A percentile compares a stretch with the other conserved stretches of the same genome.
Evolutionary conservation across 92 coral and sea anemone genomes (phyloP).

Genomic region (Metridium senile): DNA sequence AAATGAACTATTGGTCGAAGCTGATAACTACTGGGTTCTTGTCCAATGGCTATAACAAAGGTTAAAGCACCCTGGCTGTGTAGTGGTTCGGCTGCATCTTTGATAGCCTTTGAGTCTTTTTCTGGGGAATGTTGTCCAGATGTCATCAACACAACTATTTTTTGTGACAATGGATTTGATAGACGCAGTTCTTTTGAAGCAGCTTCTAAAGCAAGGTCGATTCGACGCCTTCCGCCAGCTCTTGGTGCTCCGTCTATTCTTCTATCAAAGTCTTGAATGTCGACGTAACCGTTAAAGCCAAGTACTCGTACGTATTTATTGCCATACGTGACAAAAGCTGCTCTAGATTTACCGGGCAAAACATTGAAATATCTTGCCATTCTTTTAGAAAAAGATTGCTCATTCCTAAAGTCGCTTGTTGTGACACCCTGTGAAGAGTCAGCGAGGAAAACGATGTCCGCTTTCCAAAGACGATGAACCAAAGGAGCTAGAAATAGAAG

Average conservation of each 20-base stretch:
- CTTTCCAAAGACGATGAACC: constrained; percentile 14
- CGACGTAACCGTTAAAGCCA: constrained; percentile 30
- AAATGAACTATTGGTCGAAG: constrained; percentile 54
- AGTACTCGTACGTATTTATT: constrained; percentile 35
- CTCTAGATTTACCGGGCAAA: constrained; percentile 64
- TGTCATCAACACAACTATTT: constrained; percentile 59
- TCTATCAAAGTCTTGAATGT: constrained; percentile 36
- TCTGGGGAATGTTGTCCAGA: constrained; percentile 61
- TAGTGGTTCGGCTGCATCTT: constrained; percentile 66
- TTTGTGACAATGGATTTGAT: constrained; percentile 48
- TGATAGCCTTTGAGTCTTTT: constrained; percentile 44
- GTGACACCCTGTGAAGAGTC: constrained; percentile 67
- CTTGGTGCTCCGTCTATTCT: constrained; percentile 61
- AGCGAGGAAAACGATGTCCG: constrained; percentile 65
- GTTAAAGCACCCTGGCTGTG: constrained; percentile 50
- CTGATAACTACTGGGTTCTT: constrained; percentile 42
- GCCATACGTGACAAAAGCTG: constrained; percentile 76
- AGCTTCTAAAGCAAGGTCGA: constrained; percentile 68
- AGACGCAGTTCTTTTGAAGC: constrained; percentile 45
- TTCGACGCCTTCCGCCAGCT: constrained; percentile 55
- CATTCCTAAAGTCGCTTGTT: constrained; percentile 35
- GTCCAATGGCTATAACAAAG: constrained; percentile 71
- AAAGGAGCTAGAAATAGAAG: neutral
- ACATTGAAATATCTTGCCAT: constrained; percentile 69
- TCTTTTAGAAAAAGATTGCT: constrained; percentile 64